Conservation (phyloP, 2,113 vertebrate genomes). For the Pungitius pungitius region DNA sequence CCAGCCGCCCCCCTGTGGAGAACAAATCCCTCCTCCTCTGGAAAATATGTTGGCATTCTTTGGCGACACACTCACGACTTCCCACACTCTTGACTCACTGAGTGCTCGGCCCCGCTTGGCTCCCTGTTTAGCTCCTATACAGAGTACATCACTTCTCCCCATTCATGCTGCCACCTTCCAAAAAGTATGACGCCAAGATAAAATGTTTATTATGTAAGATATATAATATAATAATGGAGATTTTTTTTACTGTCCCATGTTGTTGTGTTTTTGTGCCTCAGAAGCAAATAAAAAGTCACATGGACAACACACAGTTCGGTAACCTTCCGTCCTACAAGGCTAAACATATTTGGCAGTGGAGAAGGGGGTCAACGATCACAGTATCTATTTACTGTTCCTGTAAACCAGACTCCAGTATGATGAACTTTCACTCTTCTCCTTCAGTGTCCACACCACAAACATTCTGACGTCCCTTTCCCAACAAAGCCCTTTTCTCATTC, state of each 20-base stretch:
- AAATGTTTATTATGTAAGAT: conserved; percentile 15
- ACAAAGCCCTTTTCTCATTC: background rate
- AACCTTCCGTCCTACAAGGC: conserved; percentile 3
- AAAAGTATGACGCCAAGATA: background rate
- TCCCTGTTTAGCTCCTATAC: conserved; percentile 12
- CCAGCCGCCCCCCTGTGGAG: conserved; percentile 20
- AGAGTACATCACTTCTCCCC: conserved; percentile 27
- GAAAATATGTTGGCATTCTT: conserved; percentile 75
- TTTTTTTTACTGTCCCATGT: background rate
- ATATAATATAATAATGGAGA: too few species aligned
- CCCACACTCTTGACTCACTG: conserved; percentile 67
- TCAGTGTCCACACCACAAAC: background rate
- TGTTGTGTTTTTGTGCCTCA: background rate
- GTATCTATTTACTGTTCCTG: conserved; percentile 28
- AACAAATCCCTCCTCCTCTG: conserved; percentile 59
- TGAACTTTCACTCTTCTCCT: conserved; percentile 7
- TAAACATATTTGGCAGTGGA: conserved; percentile 12
- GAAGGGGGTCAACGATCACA: background rate
- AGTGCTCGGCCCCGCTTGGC: conserved; percentile 59
- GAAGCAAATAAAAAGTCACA: background rate
- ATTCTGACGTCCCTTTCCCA: background rate
- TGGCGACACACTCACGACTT: conserved; percentile 62
- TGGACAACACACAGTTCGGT: background rate
- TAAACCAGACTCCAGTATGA: background rate
- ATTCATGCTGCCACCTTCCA: conserved; percentile 8